A percentile compares a stretch with the other conserved stretches of the same genome.
Evolutionary conservation across 2,888 invertebrate genomes (phyloP).

Genomic region (Ptychoptera contaminata): DNA sequence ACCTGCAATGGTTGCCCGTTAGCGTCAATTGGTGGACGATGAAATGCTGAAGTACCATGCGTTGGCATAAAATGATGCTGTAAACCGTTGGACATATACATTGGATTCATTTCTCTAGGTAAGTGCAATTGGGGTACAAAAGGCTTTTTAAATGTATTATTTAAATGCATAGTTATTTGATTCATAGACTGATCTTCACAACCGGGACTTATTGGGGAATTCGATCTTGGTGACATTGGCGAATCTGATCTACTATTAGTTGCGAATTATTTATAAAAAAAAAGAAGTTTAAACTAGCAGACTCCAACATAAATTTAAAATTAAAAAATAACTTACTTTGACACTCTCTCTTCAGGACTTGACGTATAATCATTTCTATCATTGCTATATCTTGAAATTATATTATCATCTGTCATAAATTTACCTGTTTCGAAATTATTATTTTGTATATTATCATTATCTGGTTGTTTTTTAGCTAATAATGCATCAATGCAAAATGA

Average conservation of each 20-base stretch:
- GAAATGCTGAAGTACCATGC: constrained; percentile 36
- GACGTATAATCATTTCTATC: constrained; percentile 25
- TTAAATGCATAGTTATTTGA: constrained; percentile 35
- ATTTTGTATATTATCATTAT: constrained; percentile 15
- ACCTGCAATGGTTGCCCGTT: constrained; percentile 29
- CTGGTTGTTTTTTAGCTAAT: constrained; percentile 42
- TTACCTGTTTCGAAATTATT: neutral
- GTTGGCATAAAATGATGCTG: constrained; percentile 35
- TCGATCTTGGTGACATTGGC: constrained; percentile 45
- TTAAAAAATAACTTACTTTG: constrained; percentile 21
- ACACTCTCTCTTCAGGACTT: constrained; percentile 32
- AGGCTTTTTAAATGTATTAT: constrained; percentile 31
- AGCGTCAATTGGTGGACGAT: constrained; percentile 33
- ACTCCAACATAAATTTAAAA: neutral
- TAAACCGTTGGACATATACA: constrained; percentile 27
- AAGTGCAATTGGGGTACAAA: constrained; percentile 28
- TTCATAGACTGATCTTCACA: constrained; percentile 50
- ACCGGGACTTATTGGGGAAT: constrained; percentile 74
- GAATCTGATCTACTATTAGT: constrained; percentile 25
- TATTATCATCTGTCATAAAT: constrained; percentile 3
- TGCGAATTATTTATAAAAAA: neutral
- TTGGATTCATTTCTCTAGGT: constrained; percentile 17
- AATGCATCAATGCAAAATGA: constrained; percentile 87
- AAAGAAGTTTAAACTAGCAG: neutral
- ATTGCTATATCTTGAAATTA: constrained; percentile 10